A percentile compares a stretch with the other conserved stretches of the same genome.
phyloP scores from a whole-genome alignment of 1,140 invertebrate genomes.

The Patella vulgata region DNA sequence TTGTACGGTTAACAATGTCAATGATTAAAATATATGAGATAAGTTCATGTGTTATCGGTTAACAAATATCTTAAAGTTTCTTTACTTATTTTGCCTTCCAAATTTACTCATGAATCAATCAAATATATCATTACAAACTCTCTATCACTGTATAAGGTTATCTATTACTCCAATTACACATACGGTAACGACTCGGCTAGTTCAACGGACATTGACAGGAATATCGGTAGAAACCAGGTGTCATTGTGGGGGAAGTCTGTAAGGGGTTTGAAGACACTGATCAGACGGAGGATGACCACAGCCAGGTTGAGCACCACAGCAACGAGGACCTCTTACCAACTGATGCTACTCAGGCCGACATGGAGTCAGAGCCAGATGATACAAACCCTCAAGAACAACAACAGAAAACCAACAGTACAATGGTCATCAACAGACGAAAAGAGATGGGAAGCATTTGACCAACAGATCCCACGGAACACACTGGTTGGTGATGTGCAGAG shows the following conservation, averaged over 20 bases:
- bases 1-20: too few species aligned
- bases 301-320: constrained; percentile 7
- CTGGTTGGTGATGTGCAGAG: constrained; percentile 11
- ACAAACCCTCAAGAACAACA: not conserved
- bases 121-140: too few species aligned
- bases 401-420: constrained; percentile 10
- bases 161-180: too few species aligned
- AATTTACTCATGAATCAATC: too few species aligned
- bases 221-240: constrained; percentile 12
- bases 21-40: too few species aligned
- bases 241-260: constrained; percentile 19
- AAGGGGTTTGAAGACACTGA: constrained; percentile 17
- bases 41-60: too few species aligned
- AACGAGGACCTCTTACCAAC: constrained; percentile 14
- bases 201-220: constrained; percentile 17
- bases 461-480: constrained; percentile 1
- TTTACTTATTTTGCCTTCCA: too few species aligned
- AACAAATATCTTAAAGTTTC: too few species aligned
- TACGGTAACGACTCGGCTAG: constrained; percentile 15
- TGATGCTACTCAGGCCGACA: constrained; percentile 16
- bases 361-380: not conserved
- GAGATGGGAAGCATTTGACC: constrained; percentile 1
- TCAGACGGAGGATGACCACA: constrained; percentile 4
- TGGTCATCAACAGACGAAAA: constrained; percentile 6
- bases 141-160: too few species aligned